Percentiles rank a stretch among this genome's conserved stretches.
phyloP scores from a whole-genome alignment of 2,888 invertebrate genomes.

The Dicyrtoma fusca region DNA sequence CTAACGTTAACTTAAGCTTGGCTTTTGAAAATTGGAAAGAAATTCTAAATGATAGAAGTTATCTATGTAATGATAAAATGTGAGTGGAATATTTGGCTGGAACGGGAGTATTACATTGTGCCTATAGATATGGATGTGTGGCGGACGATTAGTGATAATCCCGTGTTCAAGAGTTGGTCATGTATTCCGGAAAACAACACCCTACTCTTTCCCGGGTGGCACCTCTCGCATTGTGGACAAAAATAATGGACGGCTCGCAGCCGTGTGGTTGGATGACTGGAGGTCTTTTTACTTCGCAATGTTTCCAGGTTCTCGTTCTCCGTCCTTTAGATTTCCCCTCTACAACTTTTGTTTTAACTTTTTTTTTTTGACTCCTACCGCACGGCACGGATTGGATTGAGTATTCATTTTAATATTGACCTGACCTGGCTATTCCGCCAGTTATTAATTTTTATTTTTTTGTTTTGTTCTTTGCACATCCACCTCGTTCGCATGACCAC shows the following conservation, averaged over 20 bases:
- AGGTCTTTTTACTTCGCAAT: constrained; percentile 98
- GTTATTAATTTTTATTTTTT: background rate
- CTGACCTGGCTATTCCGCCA: constrained; percentile 1
- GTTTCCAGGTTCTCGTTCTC: constrained; percentile 77
- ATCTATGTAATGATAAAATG: too few species aligned
- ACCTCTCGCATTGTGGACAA: constrained; percentile 96
- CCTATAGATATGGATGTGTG: constrained; percentile 97
- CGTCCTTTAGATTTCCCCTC: too few species aligned
- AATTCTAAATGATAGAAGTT: too few species aligned
- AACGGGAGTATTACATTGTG: too few species aligned
- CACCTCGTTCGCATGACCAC: background rate
- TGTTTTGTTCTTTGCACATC: background rate
- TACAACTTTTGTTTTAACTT: constrained; percentile 11
- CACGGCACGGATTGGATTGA: constrained; percentile 27
- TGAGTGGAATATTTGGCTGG: too few species aligned
- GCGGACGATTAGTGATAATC: constrained; percentile 88
- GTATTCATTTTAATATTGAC: background rate
- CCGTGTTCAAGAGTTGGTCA: constrained; percentile 95
- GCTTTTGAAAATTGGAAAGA: too few species aligned
- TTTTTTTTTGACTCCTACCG: constrained; percentile 6
- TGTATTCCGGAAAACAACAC: constrained; percentile 96
- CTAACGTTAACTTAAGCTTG: too few species aligned
- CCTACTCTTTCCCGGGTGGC: constrained; percentile 98
- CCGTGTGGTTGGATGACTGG: constrained; percentile 99
- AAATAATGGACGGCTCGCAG: constrained; percentile 97